Conservation (phyloP, 2,113 vertebrate species). For the Heloderma charlesbogerti region DNA sequence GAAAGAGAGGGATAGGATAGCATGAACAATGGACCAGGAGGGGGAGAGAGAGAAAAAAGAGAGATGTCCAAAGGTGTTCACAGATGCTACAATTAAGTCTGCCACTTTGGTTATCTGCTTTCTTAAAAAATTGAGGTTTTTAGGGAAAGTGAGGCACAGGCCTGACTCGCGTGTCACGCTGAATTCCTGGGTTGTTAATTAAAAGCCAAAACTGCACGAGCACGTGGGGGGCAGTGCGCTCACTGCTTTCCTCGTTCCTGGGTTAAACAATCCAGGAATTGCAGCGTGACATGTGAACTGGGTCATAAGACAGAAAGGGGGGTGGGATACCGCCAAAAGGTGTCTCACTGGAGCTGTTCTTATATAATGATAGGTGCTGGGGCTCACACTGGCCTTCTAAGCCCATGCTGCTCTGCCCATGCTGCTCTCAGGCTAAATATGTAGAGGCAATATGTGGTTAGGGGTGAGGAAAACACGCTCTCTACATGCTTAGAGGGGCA, state of each 20-base stretch:
- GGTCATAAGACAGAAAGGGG: constrained; percentile 22
- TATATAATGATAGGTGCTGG: background rate
- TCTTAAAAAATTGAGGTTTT: constrained; percentile 6
- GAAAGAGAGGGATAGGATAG: constrained; percentile 55
- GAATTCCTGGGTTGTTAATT: too few relatives aligned
- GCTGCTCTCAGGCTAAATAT: background rate
- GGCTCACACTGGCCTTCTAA: too few relatives aligned
- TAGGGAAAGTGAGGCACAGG: too few relatives aligned
- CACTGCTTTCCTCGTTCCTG: too few relatives aligned
- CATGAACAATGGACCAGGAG: constrained; percentile 32
- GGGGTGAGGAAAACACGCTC: background rate
- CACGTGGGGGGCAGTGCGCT: too few relatives aligned
- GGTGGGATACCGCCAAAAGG: too few relatives aligned
- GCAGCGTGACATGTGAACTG: too few relatives aligned
- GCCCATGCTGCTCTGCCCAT: too few relatives aligned
- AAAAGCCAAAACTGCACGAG: too few relatives aligned
- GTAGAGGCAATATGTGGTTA: background rate
- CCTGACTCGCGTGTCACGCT: too few relatives aligned
- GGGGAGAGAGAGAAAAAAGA: constrained; percentile 59
- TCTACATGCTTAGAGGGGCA: background rate
- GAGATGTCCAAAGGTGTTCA: constrained; percentile 57
- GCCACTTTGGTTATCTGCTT: constrained; percentile 36
- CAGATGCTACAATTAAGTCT: constrained; percentile 47
- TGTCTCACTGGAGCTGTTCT: background rate
- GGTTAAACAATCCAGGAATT: too few relatives aligned